A percentile compares a stretch with the other conserved stretches of the same genome.
Conservation (phyloP, 2,113 vertebrate genomes). For the Trinectes maculatus region DNA sequence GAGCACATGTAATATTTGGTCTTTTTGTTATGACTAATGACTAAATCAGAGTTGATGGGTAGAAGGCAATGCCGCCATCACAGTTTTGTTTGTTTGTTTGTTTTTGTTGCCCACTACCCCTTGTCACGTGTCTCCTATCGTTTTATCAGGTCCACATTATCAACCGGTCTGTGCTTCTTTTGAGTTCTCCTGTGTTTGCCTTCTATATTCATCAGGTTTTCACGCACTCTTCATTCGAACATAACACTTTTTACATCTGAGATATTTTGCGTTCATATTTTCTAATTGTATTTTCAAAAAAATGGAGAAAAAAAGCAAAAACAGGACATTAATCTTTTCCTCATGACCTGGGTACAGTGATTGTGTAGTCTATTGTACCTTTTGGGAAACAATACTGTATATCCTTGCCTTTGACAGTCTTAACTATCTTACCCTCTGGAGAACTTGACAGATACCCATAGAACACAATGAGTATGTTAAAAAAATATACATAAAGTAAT, state of each 20-base stretch:
- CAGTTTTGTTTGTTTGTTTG: slow-evolving; percentile 20
- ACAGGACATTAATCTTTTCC: slow-evolving; percentile 79
- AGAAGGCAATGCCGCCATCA: slow-evolving; percentile 44
- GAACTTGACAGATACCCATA: slow-evolving; percentile 86
- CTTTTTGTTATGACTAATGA: slow-evolving; percentile 52
- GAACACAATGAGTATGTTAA: slow-evolving; percentile 85
- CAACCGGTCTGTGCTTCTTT: slow-evolving; percentile 60
- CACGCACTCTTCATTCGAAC: slow-evolving; percentile 74
- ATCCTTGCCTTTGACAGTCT: slow-evolving; percentile 88
- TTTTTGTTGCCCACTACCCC: slow-evolving; percentile 11
- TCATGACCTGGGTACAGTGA: slow-evolving; percentile 83
- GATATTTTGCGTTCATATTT: slow-evolving; percentile 83
- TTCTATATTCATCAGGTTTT: slow-evolving; percentile 73
- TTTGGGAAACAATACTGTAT: slow-evolving; percentile 86
- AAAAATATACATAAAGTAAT: slow-evolving; percentile 84
- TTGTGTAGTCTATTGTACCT: slow-evolving; percentile 86
- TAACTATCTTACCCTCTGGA: slow-evolving; percentile 87
- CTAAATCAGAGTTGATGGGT: slow-evolving; percentile 38
- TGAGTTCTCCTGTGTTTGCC: slow-evolving; percentile 67
- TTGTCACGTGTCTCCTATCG: slow-evolving; percentile 38
- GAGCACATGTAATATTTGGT: slow-evolving; percentile 61
- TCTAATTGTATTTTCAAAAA: slow-evolving; percentile 87
- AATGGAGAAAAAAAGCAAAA: slow-evolving; percentile 73
- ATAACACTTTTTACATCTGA: slow-evolving; percentile 82
- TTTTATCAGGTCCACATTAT: slow-evolving; percentile 66